Evolutionary conservation across 2,888 invertebrate species (phyloP), one percentile per base, ranked within the genome.

Genomic region (Chloroclysta siterata): DNA sequence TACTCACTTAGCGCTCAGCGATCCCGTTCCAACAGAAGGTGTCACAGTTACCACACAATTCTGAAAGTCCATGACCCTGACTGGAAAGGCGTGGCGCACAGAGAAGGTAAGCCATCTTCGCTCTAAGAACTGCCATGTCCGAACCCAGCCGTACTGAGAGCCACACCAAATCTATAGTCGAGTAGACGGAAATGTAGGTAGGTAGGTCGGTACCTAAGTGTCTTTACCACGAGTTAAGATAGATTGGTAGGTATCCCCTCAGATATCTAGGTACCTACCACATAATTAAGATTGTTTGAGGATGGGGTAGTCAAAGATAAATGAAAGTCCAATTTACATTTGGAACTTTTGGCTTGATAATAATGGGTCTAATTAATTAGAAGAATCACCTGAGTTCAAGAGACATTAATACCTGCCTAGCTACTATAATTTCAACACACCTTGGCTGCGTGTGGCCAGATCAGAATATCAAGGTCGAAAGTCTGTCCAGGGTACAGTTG

Each of bases 391-490:
- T 11, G 11, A 11, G 8, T 39, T 11, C 36, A 39, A 39, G 11
- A 39, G 11, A 8, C 6, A 8, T 39, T 33, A 33, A 33, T n/a
- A n/a, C n/a, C n/a, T n/a, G n/a, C n/a, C n/a, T n/a, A n/a, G n/a
- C n/a, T n/a, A n/a, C n/a, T n/a, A n/a, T 8, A 8, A 8, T 36
- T 36, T 36, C 10, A 5, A 53, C 61, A 39, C 71, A 90, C 91
- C 88, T 92, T 91, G 33, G 84, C 88, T 53, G 76, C 79, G 68
- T 90, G 85, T 7, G 90, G 89, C 89, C 90, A 92, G 53, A 92
- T 83, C 36, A 84, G 67, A 42, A 92, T 72, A 65, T 91, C 89
- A 17, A 90, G 44, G 8, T 89, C 89, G 64, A 73, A 90, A 15
- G 14, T 72, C 50, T 84, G 81, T 2, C 87, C 89, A 13, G 84